Conservation (phyloP, 2,797 vertebrate genomes). For the Neoniphon sammara region DNA sequence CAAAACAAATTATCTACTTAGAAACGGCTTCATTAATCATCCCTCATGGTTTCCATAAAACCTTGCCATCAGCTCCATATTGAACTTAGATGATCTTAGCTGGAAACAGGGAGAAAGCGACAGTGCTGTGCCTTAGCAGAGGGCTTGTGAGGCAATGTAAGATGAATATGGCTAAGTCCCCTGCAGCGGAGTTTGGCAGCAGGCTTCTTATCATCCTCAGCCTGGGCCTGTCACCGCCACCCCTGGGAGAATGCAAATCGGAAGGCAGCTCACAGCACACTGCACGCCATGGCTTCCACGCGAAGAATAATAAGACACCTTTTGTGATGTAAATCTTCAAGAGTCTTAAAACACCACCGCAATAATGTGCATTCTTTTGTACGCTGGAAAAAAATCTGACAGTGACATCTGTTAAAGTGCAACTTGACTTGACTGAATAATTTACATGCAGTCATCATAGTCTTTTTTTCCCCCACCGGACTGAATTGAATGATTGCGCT, state of each 20-base stretch:
- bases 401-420: slow-evolving; percentile 51
- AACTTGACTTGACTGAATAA: slow-evolving; percentile 59
- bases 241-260: slow-evolving; percentile 67
- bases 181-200: slow-evolving; percentile 60
- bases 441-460: slow-evolving; percentile 48
- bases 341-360: slow-evolving; percentile 50
- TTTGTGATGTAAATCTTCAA: slow-evolving; percentile 70
- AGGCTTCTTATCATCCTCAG: slow-evolving; percentile 71
- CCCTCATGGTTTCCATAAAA: slow-evolving; percentile 16
- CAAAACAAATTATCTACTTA: slow-evolving; percentile 42
- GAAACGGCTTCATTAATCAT: slow-evolving; percentile 43
- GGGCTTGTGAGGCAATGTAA: slow-evolving; percentile 48
- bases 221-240: slow-evolving; percentile 56
- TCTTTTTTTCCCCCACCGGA: slow-evolving; percentile 22
- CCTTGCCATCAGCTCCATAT: slow-evolving; percentile 18
- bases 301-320: slow-evolving; percentile 64
- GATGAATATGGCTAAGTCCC: slow-evolving; percentile 44
- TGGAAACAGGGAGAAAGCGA: slow-evolving; percentile 27
- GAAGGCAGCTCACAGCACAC: slow-evolving; percentile 62
- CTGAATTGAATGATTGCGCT: slow-evolving; percentile 19
- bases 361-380: slow-evolving; percentile 43
- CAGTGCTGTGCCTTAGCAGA: slow-evolving; percentile 25
- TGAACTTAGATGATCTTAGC: slow-evolving; percentile 41
- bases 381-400: slow-evolving; percentile 34
- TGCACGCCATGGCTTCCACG: slow-evolving; percentile 53